Conservation (phyloP, 53 echinoderm and acorn worm genomes). For the Glandiceps talaboti region DNA sequence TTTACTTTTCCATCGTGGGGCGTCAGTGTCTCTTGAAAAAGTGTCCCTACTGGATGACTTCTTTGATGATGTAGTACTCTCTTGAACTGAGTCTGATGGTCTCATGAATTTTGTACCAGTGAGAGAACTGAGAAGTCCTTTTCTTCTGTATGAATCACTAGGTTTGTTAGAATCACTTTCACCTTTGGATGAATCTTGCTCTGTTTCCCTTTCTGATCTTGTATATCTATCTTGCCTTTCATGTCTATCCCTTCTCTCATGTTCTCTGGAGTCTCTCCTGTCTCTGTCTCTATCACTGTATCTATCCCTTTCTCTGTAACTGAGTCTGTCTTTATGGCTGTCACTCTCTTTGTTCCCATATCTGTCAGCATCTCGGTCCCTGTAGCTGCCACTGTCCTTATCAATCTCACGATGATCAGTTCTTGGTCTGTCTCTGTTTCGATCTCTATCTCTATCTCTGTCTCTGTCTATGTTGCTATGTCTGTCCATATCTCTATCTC, state of each 20-base stretch:
- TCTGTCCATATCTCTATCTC: constrained; percentile 12
- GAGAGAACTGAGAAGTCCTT: neutral
- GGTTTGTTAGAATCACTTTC: neutral
- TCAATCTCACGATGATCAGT: constrained; percentile 22
- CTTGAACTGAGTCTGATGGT: constrained; percentile 16
- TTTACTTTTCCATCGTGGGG: neutral
- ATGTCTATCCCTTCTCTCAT: neutral
- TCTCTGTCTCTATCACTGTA: constrained; percentile 9
- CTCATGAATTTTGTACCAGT: constrained; percentile 24
- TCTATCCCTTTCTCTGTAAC: constrained; percentile 10
- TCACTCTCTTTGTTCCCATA: constrained; percentile 5
- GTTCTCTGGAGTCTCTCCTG: neutral
- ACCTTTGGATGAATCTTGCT: neutral
- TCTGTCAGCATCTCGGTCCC: constrained; percentile 23
- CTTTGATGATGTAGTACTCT: neutral
- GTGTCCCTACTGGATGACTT: neutral
- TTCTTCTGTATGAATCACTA: neutral
- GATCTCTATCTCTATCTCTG: constrained; percentile 11
- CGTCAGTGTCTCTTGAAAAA: neutral
- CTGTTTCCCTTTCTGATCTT: neutral
- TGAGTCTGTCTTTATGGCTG: constrained; percentile 15
- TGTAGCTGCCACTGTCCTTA: constrained; percentile 8
- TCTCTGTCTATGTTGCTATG: constrained; percentile 20
- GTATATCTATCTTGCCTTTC: neutral
- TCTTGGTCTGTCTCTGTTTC: constrained; percentile 10